Conservation (phyloP, 2,888 invertebrate genomes). For the Aplocera efformata region DNA sequence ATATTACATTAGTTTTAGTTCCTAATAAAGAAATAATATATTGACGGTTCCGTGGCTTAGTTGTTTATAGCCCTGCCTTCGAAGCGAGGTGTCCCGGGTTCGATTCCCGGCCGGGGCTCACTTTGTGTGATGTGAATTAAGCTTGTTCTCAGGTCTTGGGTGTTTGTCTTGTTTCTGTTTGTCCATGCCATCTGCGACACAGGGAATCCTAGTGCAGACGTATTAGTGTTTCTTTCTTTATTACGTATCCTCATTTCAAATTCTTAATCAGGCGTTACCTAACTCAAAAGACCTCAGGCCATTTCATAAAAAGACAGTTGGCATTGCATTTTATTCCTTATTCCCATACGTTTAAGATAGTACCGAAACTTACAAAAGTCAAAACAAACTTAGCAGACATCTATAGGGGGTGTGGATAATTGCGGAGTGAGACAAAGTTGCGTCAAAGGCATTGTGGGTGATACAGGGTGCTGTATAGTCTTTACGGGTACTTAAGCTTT, state of each 20-base stretch:
- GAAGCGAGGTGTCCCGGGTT: too few species aligned
- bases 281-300: conserved; percentile 17
- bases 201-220: too few species aligned
- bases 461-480: conserved; percentile 53
- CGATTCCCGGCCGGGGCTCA: too few species aligned
- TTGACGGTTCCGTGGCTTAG: too few species aligned
- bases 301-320: conserved; percentile 1
- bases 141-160: too few species aligned
- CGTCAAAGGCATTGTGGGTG: conserved; percentile 71
- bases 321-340: conserved; percentile 21
- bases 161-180: too few species aligned
- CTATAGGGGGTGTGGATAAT: conserved; percentile 75
- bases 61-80: too few species aligned
- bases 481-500: conserved; percentile 71
- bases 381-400: conserved; percentile 44
- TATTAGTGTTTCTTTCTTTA: too few species aligned
- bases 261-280: conserved; percentile 19
- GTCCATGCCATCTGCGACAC: too few species aligned
- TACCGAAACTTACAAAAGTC: conserved; percentile 11
- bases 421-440: conserved; percentile 75
- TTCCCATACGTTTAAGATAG: conserved; percentile 17
- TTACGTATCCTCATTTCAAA: conserved; percentile 6
- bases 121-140: too few species aligned
- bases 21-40: too few species aligned
- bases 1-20: too few species aligned